Base-by-base conservation (phyloP, 2,113 vertebrate species). In the Alethe castanea region DNA sequence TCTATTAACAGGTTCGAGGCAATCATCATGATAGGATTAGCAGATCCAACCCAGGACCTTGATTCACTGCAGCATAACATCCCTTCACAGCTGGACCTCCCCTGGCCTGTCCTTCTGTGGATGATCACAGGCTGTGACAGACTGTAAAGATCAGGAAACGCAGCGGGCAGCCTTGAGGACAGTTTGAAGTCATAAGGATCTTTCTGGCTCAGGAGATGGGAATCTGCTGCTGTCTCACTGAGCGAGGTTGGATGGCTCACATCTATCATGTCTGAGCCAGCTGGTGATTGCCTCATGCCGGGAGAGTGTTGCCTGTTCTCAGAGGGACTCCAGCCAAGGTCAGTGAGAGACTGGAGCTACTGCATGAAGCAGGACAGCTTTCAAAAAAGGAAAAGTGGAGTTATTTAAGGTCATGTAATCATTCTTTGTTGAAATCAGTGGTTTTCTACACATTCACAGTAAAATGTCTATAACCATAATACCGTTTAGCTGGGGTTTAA, bases 221-320 rank as follows among this genome's bases (percentile, higher is more conserved):
- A 96, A 67, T 88, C 56, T 92, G 72, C 69, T 83, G 59, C 79
- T 81, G 47, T 81, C 71, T 90, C 31, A 18, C 13, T 81, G 79
- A 93, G 66, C 0, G 60, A 66, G 83, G 82, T 67, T 91, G 60
- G 82, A 78, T 61, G 69, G 67, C 79, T 93, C 50, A 33, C 64
- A 86, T 90, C 69, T 76, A 26, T 92, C 35, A 6, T 59, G 88
- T 83, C 72, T 67, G 85, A 92, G 90, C 67, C 95, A 94, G 92
- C 60, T 96, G 85, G 79, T 94, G 92, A 57, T 72, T 62, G 76
- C 72, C 56, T 91, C 71, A 50, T 48, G 64, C 82, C 0, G 8
- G 35, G 47, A 53, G 76, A 84, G 64, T 2, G 1, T 40, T 66
- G 67, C 64, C 82, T 90, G 52, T 56, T 78, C 72, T 90, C 82